These are phyloP conservation scores for Agrypnia vestita DNA, from an alignment of 1,140 invertebrate species.

Conservation along the genomic window DNA sequence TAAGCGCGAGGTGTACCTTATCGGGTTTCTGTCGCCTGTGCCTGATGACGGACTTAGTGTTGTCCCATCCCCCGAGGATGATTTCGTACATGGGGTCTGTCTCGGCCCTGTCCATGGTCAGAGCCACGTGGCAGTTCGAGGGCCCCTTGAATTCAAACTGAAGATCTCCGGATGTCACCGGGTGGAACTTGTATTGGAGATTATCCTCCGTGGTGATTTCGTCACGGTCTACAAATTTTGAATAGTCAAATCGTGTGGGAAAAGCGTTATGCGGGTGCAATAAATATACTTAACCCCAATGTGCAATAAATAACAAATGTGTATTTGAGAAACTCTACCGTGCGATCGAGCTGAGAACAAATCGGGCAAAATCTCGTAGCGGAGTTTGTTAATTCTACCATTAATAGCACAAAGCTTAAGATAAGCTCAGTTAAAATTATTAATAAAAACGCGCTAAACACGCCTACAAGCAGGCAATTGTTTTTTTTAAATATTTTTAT, in stretches of 20 bases:
- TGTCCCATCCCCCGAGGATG: constrained; percentile 78
- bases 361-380: not conserved
- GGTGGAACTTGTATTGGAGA: constrained; percentile 75
- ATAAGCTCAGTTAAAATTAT: too few species aligned
- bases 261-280: constrained; percentile 9
- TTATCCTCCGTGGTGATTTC: constrained; percentile 74
- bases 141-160: constrained; percentile 74
- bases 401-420: too few species aligned
- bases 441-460: too few species aligned
- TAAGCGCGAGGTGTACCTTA: constrained; percentile 69
- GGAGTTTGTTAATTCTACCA: too few species aligned
- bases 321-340: not conserved
- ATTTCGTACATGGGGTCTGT: constrained; percentile 77
- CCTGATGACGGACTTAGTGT: constrained; percentile 76
- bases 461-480: too few species aligned
- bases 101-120: constrained; percentile 71
- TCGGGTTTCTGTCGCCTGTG: constrained; percentile 77
- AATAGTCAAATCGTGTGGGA: constrained; percentile 50
- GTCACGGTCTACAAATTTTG: constrained; percentile 67
- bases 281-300: not conserved
- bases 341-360: constrained; percentile 14
- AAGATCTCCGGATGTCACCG: constrained; percentile 72
- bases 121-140: constrained; percentile 76
- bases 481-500: too few species aligned
- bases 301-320: not conserved